A percentile compares a stretch with the other conserved stretches of the same genome.
Evolutionary conservation across 2,113 vertebrate genomes (phyloP).

Genomic region (Strigops habroptila): DNA sequence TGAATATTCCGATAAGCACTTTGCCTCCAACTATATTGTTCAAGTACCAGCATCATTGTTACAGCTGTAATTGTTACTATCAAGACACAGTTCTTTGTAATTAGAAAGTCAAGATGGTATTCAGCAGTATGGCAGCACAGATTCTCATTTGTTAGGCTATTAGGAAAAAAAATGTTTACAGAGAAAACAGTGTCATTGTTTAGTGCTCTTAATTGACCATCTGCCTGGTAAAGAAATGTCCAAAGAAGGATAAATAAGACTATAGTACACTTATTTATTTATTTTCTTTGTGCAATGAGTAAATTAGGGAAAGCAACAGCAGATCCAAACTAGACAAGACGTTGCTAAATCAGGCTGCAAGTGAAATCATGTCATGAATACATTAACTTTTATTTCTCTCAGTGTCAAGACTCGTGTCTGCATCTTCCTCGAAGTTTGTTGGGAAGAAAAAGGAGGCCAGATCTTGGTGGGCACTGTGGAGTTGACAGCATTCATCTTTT

Average conservation of each 20-base stretch:
- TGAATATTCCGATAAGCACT: slow-evolving; percentile 81
- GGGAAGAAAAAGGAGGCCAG: slow-evolving; percentile 54
- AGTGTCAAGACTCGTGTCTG: slow-evolving; percentile 56
- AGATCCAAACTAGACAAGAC: slow-evolving; percentile 70
- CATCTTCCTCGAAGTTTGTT: slow-evolving; percentile 58
- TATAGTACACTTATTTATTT: slow-evolving; percentile 77
- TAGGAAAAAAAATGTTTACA: slow-evolving; percentile 86
- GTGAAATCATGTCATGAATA: slow-evolving; percentile 65
- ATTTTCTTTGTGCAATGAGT: slow-evolving; percentile 75
- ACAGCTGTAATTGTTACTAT: slow-evolving; percentile 86
- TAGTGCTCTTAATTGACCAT: slow-evolving; percentile 88
- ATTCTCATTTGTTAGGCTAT: slow-evolving; percentile 85
- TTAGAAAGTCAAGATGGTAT: slow-evolving; percentile 87
- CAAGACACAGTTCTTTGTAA: slow-evolving; percentile 85
- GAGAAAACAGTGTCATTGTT: slow-evolving; percentile 86
- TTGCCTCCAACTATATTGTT: slow-evolving; percentile 80
- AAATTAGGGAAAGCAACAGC: slow-evolving; percentile 73
- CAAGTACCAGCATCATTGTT: slow-evolving; percentile 78
- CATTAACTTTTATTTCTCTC: slow-evolving; percentile 67
- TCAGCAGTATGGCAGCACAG: slow-evolving; percentile 81
- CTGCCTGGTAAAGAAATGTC: slow-evolving; percentile 83
- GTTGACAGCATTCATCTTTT: slow-evolving; percentile 71
- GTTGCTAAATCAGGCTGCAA: slow-evolving; percentile 72
- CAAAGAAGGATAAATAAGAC: slow-evolving; percentile 83
- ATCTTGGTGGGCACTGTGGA: slow-evolving; percentile 60